Evolutionary conservation across 2,113 vertebrate species (phyloP).

Genomic region (Peromyscus maniculatus): DNA sequence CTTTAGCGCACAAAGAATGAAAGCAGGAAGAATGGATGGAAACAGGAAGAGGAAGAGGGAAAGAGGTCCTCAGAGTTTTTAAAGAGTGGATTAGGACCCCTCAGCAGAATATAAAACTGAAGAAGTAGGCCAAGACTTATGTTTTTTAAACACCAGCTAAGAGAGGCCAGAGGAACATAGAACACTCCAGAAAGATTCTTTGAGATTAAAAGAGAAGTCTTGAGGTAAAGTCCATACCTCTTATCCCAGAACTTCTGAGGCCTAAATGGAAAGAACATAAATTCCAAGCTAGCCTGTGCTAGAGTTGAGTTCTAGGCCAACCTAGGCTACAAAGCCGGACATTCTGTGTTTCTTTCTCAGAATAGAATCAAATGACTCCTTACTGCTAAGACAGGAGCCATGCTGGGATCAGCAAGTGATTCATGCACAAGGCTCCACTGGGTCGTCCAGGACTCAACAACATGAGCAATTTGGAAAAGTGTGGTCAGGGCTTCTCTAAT

Average conservation of each 20-base stretch:
- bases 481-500: not conserved
- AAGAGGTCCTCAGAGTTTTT: not conserved
- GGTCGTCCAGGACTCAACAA: not conserved
- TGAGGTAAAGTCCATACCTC: not conserved
- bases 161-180: not conserved
- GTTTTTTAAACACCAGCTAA: not conserved
- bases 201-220: not conserved
- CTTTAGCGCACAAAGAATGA: not conserved
- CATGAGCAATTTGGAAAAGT: not conserved
- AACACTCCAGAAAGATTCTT: not conserved
- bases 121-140: not conserved
- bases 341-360: not conserved
- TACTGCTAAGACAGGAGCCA: not conserved
- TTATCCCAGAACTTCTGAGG: not conserved
- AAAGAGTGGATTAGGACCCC: not conserved
- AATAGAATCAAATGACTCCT: not conserved
- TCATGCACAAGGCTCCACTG: not conserved
- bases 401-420: not conserved
- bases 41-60: not conserved
- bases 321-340: not conserved
- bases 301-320: not conserved
- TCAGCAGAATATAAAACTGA: not conserved
- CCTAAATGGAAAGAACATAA: not conserved
- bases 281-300: not conserved
- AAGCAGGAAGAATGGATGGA: not conserved